Evolutionary conservation across 2,113 vertebrate species (phyloP).

Genomic region (Pteruthius melanotis): DNA sequence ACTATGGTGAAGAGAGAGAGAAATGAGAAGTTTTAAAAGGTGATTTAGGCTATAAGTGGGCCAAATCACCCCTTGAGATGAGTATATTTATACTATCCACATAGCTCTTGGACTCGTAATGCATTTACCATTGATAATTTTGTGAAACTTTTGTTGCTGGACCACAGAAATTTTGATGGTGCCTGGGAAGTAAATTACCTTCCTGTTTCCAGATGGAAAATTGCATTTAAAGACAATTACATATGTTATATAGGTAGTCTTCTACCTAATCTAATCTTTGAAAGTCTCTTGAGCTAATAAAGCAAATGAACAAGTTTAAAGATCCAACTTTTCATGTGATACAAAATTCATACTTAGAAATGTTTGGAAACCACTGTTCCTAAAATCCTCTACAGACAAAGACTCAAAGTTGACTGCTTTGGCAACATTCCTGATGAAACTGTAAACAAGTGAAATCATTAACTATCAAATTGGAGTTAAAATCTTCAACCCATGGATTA

Average conservation of each 20-base stretch:
- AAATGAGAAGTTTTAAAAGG: background rate
- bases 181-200: background rate
- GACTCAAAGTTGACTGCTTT: background rate
- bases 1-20: background rate
- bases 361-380: background rate
- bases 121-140: background rate
- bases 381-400: background rate
- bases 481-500: background rate
- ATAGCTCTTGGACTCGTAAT: background rate
- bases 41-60: background rate
- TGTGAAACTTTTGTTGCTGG: background rate
- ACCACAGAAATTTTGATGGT: background rate
- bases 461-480: background rate
- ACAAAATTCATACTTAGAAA: background rate
- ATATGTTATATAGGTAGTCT: background rate
- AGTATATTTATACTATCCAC: background rate
- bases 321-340: background rate
- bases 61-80: background rate
- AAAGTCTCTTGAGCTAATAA: slow-evolving; percentile 17
- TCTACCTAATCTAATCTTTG: slow-evolving; percentile 5
- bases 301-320: background rate
- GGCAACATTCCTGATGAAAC: background rate
- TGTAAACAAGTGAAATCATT: background rate
- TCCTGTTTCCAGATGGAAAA: slow-evolving; percentile 37
- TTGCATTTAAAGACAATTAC: slow-evolving; percentile 19